Percentiles rank a stretch among this genome's conserved stretches.
Evolutionary conservation across 2,888 invertebrate species (phyloP).

Genomic region (Caprella mutica): DNA sequence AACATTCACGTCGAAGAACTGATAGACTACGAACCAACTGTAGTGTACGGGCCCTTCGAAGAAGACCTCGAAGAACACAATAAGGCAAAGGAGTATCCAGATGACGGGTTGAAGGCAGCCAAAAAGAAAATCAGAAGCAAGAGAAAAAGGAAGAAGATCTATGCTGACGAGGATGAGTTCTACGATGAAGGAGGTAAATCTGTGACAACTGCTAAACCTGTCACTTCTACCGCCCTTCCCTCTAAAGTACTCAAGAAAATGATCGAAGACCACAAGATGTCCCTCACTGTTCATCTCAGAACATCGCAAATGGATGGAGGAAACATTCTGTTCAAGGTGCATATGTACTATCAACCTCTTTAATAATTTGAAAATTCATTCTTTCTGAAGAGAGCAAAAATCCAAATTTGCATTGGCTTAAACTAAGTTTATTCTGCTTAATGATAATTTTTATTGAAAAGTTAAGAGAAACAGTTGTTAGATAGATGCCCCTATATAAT

Average conservation of each 20-base stretch:
- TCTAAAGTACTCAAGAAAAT: background rate
- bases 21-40: no score
- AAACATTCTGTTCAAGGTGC: conserved; percentile 21
- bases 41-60: no score
- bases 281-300: conserved; percentile 11
- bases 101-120: no score
- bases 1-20: background rate
- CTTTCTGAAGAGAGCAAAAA: no score
- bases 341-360: background rate
- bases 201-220: background rate
- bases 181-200: background rate
- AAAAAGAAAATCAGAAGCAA: no score
- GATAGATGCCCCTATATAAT: no score
- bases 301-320: conserved; percentile 21
- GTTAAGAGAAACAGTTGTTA: no score
- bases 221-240: conserved; percentile 11
- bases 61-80: no score
- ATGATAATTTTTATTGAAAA: no score
- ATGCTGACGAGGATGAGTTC: background rate
- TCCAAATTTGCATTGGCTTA: no score
- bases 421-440: no score
- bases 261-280: conserved; percentile 17
- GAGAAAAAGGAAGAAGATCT: background rate
- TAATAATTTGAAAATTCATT: no score
- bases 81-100: background rate